Conservation (phyloP, 2,113 vertebrate genomes). For the Pelecanoides urinatrix region DNA sequence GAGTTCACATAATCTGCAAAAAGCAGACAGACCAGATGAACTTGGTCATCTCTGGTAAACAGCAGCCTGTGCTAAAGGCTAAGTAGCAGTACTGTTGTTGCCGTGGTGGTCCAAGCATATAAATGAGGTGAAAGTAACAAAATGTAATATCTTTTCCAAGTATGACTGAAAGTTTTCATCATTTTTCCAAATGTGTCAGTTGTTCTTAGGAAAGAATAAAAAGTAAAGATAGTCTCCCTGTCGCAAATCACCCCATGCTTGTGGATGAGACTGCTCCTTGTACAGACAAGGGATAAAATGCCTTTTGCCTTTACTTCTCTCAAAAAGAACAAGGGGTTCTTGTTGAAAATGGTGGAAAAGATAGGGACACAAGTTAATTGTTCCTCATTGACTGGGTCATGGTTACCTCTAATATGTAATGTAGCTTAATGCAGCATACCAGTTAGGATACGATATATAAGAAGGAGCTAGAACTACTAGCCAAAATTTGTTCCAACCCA, state of each 20-base stretch:
- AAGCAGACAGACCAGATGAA: background rate
- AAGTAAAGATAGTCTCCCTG: background rate
- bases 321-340: background rate
- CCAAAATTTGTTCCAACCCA: background rate
- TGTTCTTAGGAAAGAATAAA: background rate
- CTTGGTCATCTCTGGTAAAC: background rate
- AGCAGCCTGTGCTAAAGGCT: background rate
- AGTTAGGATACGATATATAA: background rate
- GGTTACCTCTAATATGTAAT: background rate
- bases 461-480: background rate
- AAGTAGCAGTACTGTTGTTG: background rate
- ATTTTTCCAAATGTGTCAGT: background rate
- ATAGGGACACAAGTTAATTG: background rate
- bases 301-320: background rate
- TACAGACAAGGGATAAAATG: background rate
- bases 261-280: background rate
- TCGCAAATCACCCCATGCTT: background rate
- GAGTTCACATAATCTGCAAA: background rate
- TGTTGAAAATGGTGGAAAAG: background rate
- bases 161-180: background rate
- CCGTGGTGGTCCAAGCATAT: background rate
- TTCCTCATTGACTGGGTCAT: background rate
- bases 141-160: background rate
- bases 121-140: background rate
- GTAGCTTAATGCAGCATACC: background rate